Evolutionary conservation across 2,888 invertebrate genomes (phyloP), one percentile per base, ranked within the genome.

Genomic region (Leptinotarsa haldemani): DNA sequence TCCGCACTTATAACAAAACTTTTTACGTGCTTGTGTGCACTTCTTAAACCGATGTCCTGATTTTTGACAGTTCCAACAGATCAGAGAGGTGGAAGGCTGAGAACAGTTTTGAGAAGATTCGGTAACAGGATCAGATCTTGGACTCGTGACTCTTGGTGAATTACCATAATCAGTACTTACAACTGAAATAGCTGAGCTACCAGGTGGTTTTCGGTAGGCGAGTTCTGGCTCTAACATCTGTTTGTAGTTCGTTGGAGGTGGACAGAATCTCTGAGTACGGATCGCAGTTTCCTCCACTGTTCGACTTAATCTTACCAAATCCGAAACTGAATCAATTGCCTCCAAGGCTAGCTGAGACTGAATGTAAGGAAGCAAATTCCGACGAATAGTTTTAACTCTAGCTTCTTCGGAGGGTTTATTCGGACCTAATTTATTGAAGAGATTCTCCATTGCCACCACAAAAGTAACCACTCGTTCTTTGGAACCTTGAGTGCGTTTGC

Each of bases 401-500:
- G 18, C 15, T 15, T 22, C 30, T 53, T 65, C 70, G 15, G 48
- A 16, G 16, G 56, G 70, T 70, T 46, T 58, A 20, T 16, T 52
- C 25, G 3, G 9, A n/a, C 46, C 65, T 25, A 53, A 69, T 25
- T 20, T 61, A 12, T 13, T 25, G 63, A 77, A 77, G 9, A 75
- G 18, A 48, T 68, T 69, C 25, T 73, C 69, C 75, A 77, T 75
- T 7, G 20, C 64, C 13, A 64, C 58, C 1, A 77, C 48, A 56
- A 52, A 77, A 1, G 20, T 69, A 0, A 69, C 20, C 15, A 71
- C 63, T 50, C 56, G 56, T 40, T 77, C 73, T 3, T 64, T 48
- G 3, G 69, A 13, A 7, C 73, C 71, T 61, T 77, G 75, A 12
- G 77, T 77, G 3, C 77, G 53, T 20, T 48, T 15, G 3, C 70